Conservation (phyloP, 2,797 vertebrate genomes). For the Phrynocephalus forsythii region DNA sequence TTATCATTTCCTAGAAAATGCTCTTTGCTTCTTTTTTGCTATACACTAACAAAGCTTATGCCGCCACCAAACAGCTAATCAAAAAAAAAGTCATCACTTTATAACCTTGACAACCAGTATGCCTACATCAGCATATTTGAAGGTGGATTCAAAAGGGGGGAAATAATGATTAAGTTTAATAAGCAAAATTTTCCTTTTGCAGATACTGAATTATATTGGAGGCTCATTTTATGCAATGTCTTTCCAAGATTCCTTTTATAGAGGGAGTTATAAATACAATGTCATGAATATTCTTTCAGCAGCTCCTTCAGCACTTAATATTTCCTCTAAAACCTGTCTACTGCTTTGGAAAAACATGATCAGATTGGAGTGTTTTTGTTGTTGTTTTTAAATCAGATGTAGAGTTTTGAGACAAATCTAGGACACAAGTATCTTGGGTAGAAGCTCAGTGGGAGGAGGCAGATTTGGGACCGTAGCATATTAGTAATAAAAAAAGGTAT, state of each 20-base stretch:
- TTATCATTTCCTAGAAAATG: slow-evolving; percentile 47
- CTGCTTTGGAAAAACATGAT: slow-evolving; percentile 14
- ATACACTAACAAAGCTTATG: slow-evolving; percentile 33
- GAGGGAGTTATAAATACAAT: slow-evolving; percentile 1
- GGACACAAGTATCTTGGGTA: background rate
- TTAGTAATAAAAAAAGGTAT: background rate
- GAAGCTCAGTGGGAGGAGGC: background rate
- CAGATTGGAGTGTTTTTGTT: background rate
- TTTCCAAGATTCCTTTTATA: background rate
- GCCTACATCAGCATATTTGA: slow-evolving; percentile 48
- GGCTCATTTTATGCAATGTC: slow-evolving; percentile 19
- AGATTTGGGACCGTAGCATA: background rate
- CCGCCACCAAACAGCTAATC: slow-evolving; percentile 33
- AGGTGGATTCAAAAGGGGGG: slow-evolving; percentile 28
- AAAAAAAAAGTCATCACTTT: slow-evolving; percentile 48
- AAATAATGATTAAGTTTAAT: slow-evolving; percentile 49
- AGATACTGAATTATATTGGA: slow-evolving; percentile 32
- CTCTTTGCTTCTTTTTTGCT: slow-evolving; percentile 22
- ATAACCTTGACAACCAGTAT: slow-evolving; percentile 49
- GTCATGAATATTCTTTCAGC: slow-evolving; percentile 13
- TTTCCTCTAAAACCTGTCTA: slow-evolving; percentile 7
- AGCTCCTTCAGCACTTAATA: slow-evolving; percentile 22
- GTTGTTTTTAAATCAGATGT: background rate
- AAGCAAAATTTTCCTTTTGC: background rate
- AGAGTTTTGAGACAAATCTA: background rate